Base-by-base conservation (phyloP, 2,888 invertebrate genomes). In the Hoplodrina ambigua region DNA sequence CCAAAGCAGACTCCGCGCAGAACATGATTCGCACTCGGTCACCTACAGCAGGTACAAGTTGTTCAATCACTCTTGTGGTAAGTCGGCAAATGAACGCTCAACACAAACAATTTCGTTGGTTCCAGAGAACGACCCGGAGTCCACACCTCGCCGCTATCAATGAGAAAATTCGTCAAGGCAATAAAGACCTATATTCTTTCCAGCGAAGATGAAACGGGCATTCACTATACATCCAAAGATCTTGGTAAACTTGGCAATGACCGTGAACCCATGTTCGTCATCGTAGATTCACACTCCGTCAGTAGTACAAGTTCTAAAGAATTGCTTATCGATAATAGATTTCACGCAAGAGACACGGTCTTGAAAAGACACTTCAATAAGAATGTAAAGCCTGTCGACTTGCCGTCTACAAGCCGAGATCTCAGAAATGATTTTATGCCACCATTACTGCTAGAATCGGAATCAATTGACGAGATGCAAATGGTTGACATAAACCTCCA, bases 171-270 rank as follows among this genome's bases (percentile, higher is more conserved):
- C 72, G 63, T 83, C 86, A 85, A 84, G 75, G 75, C 84, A 80
- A 80, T 88, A 87, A 91, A 87, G 87, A 86, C 84, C 68, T 88
- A 86, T 88, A 75, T 90, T 89, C 84, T 92, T 90, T 93, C 83
- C 88, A 92, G 90, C 84, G 87, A 91, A 90, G 88, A 91, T 85
- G 88, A 87, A 82, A 68, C 80, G 80, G 82, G 72, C 73, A 77
- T 86, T 57, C 86, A 85, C 83, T 86, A 80, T 79, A 58, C 83
- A 41, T 60, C 85, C 10, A 76, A 86, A 85, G 77, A 81, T 67
- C 69, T 77, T 70, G 78, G 85, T 61, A 73, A 78, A 50, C 75
- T 74, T 72, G 84, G 80, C 74, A 66, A 75, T 60, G 84, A 89
- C 49, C 88, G 82, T 77, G 88, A 90, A 72, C 87, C 87, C 19